Conservation (phyloP, 2,888 invertebrate genomes). For the Luperina nickerlii region DNA sequence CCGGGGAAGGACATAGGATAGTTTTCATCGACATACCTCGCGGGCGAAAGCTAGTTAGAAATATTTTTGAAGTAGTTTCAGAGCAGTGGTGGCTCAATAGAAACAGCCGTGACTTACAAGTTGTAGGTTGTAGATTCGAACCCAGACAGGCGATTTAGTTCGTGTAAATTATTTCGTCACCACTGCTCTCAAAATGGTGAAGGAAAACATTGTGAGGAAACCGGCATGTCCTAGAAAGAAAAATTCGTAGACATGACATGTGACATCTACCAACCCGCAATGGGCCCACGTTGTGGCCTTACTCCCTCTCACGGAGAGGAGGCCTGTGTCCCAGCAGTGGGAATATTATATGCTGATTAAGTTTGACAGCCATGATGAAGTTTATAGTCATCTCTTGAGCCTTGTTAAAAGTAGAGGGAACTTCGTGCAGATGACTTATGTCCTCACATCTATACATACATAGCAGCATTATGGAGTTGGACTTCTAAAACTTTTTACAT, state of each 20-base stretch:
- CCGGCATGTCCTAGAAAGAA: too few relatives aligned
- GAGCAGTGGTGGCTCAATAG: too few relatives aligned
- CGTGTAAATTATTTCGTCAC: too few relatives aligned
- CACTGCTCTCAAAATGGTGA: too few relatives aligned
- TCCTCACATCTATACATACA: neutral
- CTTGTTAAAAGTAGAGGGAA: neutral
- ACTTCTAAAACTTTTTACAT: conserved; percentile 13
- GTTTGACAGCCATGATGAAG: too few relatives aligned
- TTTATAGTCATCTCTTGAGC: neutral
- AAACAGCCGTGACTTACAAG: too few relatives aligned
- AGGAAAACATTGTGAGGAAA: too few relatives aligned
- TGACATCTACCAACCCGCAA: neutral
- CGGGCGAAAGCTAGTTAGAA: too few relatives aligned
- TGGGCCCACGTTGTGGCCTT: neutral
- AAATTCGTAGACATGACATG: neutral
- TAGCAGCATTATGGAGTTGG: neutral
- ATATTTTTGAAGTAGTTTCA: neutral
- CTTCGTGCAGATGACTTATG: neutral
- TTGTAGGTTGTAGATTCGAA: too few relatives aligned
- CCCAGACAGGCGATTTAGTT: too few relatives aligned
- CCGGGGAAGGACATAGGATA: too few relatives aligned
- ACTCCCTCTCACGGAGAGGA: neutral
- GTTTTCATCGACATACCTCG: too few relatives aligned
- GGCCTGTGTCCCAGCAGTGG: neutral
- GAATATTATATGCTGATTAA: neutral